phyloP scores from a whole-genome alignment of 1,140 invertebrate genomes.

The Ectropis grisescens region DNA sequence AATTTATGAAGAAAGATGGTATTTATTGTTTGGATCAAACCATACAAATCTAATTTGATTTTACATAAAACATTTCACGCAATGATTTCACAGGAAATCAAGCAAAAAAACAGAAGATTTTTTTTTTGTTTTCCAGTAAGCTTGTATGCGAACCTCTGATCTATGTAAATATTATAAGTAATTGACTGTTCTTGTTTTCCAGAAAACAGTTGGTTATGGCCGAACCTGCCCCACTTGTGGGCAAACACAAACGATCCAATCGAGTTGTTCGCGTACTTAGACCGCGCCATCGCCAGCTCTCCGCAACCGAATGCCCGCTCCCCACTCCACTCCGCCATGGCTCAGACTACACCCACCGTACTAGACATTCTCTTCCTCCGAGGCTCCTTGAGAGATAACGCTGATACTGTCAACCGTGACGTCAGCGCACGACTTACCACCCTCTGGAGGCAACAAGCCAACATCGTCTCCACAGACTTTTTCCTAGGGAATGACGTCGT shows the following conservation, averaged over 20 bases:
- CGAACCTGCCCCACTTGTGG: slow-evolving; percentile 78
- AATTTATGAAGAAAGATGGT: too few relatives aligned
- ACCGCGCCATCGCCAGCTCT: slow-evolving; percentile 40
- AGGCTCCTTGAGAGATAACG: slow-evolving; percentile 78
- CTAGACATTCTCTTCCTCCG: slow-evolving; percentile 76
- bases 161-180: too few relatives aligned
- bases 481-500: slow-evolving; percentile 84
- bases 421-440: slow-evolving; percentile 75
- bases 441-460: slow-evolving; percentile 76
- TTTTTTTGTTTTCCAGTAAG: too few relatives aligned
- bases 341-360: slow-evolving; percentile 81
- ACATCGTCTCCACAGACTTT: slow-evolving; percentile 83
- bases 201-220: slow-evolving; percentile 81
- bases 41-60: too few relatives aligned
- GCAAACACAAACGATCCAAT: slow-evolving; percentile 72
- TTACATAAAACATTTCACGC: too few relatives aligned
- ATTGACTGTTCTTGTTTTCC: too few relatives aligned
- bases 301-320: slow-evolving; percentile 58
- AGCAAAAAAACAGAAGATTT: too few relatives aligned
- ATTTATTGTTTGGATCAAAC: too few relatives aligned
- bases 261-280: slow-evolving; percentile 73
- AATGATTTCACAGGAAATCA: too few relatives aligned
- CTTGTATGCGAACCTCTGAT: too few relatives aligned
- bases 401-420: slow-evolving; percentile 77
- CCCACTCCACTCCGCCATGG: slow-evolving; percentile 83